Percentiles rank a stretch among this genome's conserved stretches.
phyloP scores from a whole-genome alignment of 1,140 invertebrate species.

The Nixonia krombeini region DNA sequence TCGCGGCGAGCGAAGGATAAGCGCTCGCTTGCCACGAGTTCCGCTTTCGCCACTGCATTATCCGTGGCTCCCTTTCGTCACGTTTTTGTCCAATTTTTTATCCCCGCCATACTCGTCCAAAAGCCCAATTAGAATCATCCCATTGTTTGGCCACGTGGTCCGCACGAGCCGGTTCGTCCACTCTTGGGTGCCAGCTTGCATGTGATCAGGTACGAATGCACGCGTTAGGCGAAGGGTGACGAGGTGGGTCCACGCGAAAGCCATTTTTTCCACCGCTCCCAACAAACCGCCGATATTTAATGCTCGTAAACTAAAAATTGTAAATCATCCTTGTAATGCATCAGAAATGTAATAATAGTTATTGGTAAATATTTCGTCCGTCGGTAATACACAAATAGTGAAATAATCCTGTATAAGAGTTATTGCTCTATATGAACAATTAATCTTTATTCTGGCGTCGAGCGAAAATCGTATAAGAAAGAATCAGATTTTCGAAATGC shows the following conservation, averaged over 20 bases:
- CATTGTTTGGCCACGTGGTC: slow-evolving; percentile 61
- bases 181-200: slow-evolving; percentile 31
- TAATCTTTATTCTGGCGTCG: no score
- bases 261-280: slow-evolving; percentile 3
- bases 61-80: slow-evolving; percentile 43
- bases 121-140: slow-evolving; percentile 60
- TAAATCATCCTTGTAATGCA: no score
- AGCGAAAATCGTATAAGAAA: slow-evolving; percentile 6
- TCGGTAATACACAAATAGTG: no score
- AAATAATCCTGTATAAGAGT: no score
- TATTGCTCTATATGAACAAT: no score
- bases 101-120: slow-evolving; percentile 31
- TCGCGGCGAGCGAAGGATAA: slow-evolving; percentile 17
- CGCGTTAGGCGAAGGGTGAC: slow-evolving; percentile 27
- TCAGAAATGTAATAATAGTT: no score
- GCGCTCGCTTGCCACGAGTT: slow-evolving; percentile 13
- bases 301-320: not conserved
- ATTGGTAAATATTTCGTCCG: no score
- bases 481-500: slow-evolving; percentile 3
- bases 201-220: slow-evolving; percentile 42
- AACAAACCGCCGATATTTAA: no score
- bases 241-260: slow-evolving; percentile 20
- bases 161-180: slow-evolving; percentile 52
- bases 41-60: slow-evolving; percentile 23
- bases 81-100: slow-evolving; percentile 45